A percentile compares a stretch with the other conserved stretches of the same genome.
Conservation (phyloP, 2,888 invertebrate genomes). For the Drosophila ezoana region DNA sequence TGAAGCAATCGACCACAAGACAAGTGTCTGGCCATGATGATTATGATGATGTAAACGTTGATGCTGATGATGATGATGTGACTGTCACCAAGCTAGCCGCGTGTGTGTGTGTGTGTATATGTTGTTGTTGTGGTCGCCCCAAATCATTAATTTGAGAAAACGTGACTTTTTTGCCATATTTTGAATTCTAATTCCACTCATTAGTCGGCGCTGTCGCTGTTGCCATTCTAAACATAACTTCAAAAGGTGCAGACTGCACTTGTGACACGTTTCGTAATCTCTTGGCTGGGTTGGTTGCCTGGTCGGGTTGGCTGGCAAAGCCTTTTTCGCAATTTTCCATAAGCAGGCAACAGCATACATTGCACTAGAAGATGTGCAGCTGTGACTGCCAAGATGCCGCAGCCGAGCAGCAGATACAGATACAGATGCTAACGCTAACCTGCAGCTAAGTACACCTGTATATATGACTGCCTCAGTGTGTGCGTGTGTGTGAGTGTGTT, state of each 20-base stretch:
- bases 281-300: constrained; percentile 54
- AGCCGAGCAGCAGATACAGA: constrained; percentile 44
- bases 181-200: constrained; percentile 80
- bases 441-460: constrained; percentile 61
- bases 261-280: constrained; percentile 78
- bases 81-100: constrained; percentile 38
- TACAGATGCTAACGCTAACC: constrained; percentile 67
- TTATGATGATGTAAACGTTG: not conserved
- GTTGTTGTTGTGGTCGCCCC: constrained; percentile 62
- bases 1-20: constrained; percentile 6
- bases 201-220: constrained; percentile 61
- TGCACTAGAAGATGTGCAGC: constrained; percentile 46
- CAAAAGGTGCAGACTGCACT: constrained; percentile 79
- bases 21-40: constrained; percentile 34
- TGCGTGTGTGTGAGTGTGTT: not conserved
- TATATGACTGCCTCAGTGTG: constrained; percentile 1
- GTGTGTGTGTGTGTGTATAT: not conserved
- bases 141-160: constrained; percentile 79
- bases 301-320: constrained; percentile 35
- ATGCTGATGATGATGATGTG: constrained; percentile 28
- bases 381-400: constrained; percentile 52
- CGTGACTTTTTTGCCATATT: constrained; percentile 81
- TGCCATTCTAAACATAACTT: constrained; percentile 75
- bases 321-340: constrained; percentile 65
- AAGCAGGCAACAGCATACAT: constrained; percentile 56